Conservation (phyloP, 2,888 invertebrate species). For the Pachliopta kotzebuea region DNA sequence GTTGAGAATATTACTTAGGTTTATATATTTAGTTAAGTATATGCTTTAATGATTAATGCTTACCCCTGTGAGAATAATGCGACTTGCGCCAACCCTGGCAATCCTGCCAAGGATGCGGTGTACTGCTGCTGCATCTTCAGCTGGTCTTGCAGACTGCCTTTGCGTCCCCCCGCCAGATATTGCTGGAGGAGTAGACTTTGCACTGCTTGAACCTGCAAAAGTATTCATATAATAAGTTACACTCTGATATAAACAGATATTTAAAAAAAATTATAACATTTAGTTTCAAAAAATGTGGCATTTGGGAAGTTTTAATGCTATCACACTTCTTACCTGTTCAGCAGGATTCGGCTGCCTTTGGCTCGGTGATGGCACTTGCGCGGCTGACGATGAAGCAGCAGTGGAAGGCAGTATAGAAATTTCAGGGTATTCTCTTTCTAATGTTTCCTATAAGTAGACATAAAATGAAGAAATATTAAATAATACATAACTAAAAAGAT, state of each 20-base stretch:
- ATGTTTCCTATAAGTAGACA: constrained; percentile 59
- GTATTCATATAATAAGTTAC: no score
- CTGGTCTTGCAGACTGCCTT: constrained; percentile 70
- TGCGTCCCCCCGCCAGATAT: constrained; percentile 69
- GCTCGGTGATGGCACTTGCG: constrained; percentile 66
- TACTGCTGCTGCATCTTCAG: constrained; percentile 75
- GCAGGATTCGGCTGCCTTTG: constrained; percentile 71
- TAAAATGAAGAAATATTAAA: background rate
- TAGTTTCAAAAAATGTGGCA: no score
- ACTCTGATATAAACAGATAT: no score
- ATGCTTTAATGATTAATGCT: constrained; percentile 33
- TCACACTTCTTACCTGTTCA: constrained; percentile 56
- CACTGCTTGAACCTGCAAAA: constrained; percentile 69
- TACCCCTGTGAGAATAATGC: constrained; percentile 74
- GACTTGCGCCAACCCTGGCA: constrained; percentile 70
- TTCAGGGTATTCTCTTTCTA: constrained; percentile 77
- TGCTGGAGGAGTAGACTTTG: constrained; percentile 74
- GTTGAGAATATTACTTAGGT: no score
- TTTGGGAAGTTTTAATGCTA: no score
- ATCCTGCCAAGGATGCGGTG: constrained; percentile 67
- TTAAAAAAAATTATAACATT: no score
- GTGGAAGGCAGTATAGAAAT: constrained; percentile 77
- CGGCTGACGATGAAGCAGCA: constrained; percentile 66
- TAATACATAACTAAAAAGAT: background rate
- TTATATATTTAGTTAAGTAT: background rate